A percentile compares a stretch with the other conserved stretches of the same genome.
phyloP scores from a whole-genome alignment of 2,113 vertebrate genomes.

The Australoheros scitulus region DNA sequence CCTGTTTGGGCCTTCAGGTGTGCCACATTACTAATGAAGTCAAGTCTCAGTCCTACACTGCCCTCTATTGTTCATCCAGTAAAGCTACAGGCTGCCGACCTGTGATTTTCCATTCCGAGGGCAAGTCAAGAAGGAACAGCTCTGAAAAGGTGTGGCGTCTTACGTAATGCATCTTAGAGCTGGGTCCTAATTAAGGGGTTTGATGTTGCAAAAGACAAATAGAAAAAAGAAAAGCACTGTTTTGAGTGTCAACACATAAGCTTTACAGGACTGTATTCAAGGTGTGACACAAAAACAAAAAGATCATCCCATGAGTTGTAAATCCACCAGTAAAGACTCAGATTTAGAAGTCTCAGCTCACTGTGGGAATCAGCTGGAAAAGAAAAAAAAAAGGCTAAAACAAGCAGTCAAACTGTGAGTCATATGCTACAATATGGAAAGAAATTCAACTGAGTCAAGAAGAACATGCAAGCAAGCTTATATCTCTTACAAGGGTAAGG shows the following conservation, averaged over 20 bases:
- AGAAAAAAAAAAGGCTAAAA: neutral
- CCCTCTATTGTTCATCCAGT: constrained; percentile 17
- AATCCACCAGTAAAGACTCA: neutral
- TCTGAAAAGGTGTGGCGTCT: neutral
- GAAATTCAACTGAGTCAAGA: neutral
- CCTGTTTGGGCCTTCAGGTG: neutral
- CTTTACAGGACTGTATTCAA: rapidly evolving
- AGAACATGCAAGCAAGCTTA: neutral
- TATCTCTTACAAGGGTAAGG: neutral
- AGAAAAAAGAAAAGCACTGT: neutral
- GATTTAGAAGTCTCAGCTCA: neutral
- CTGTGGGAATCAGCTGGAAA: constrained; percentile 1
- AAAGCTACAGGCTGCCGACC: neutral
- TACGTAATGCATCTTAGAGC: neutral
- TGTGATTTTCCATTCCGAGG: neutral
- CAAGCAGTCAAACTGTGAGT: neutral
- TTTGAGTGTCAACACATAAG: neutral
- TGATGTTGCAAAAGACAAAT: neutral
- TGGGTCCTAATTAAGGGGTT: neutral
- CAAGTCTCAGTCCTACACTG: neutral
- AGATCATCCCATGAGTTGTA: neutral
- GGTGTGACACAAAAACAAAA: neutral
- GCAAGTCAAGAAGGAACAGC: neutral
- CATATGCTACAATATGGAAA: neutral
- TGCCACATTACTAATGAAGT: neutral